These are phyloP conservation scores for Sylvia atricapilla DNA, from an alignment of 2,113 vertebrate genomes.

Conservation along the genomic window DNA sequence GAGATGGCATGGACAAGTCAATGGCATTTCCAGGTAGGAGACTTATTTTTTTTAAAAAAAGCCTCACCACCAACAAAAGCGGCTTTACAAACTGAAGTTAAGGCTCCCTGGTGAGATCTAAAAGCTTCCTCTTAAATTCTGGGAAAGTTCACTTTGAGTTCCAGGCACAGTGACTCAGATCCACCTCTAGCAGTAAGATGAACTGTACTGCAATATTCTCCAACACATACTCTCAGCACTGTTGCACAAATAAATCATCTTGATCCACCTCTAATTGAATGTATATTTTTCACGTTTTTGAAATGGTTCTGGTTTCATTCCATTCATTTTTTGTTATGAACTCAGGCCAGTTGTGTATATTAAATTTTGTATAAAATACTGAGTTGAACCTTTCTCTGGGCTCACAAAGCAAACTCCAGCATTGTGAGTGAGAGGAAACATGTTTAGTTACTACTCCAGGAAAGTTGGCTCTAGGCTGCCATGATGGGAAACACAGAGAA, in stretches of 20 bases:
- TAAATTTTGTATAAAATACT: not conserved
- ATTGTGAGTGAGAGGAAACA: not conserved
- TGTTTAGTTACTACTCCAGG: not conserved
- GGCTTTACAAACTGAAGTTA: not conserved
- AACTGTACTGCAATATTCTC: not conserved
- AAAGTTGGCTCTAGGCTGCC: not conserved
- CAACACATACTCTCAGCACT: not conserved
- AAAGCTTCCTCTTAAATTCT: conserved; percentile 19
- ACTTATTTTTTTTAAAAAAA: not conserved
- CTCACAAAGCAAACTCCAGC: not conserved
- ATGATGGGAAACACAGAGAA: not conserved
- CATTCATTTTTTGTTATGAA: conserved; percentile 16
- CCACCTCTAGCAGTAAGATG: not conserved
- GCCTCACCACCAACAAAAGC: not conserved
- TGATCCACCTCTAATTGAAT: conserved; percentile 38
- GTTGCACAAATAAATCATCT: conserved; percentile 52
- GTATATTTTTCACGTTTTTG: not conserved
- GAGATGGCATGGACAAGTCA: not conserved
- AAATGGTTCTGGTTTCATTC: conserved; percentile 33
- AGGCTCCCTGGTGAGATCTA: not conserved
- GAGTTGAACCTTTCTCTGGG: not conserved
- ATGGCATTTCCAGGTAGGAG: not conserved
- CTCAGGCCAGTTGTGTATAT: not conserved
- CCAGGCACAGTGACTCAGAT: not conserved
- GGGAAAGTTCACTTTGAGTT: conserved; percentile 16